Percentiles rank a stretch among this genome's conserved stretches.
Conservation (phyloP, 2,888 invertebrate species). For the Litoditis marina region DNA sequence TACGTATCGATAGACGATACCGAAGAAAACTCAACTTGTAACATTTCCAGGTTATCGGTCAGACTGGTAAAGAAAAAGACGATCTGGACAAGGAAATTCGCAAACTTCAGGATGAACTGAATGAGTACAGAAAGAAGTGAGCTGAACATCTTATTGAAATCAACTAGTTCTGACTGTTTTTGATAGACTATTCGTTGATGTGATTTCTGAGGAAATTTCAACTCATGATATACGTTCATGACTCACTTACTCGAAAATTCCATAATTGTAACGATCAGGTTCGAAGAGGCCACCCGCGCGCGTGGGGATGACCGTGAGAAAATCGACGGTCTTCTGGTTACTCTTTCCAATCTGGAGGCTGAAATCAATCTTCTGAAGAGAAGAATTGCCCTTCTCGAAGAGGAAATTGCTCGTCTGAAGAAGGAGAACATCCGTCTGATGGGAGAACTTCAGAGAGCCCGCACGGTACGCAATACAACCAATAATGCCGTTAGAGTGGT, state of each 20-base stretch:
- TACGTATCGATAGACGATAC: no score
- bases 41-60: slow-evolving; percentile 14
- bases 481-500: no score
- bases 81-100: slow-evolving; percentile 39
- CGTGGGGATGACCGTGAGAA: slow-evolving; percentile 62
- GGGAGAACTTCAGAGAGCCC: slow-evolving; percentile 33
- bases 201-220: no score
- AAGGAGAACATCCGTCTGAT: slow-evolving; percentile 63
- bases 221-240: no score
- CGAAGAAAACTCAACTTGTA: no score
- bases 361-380: slow-evolving; percentile 64
- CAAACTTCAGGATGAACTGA: slow-evolving; percentile 44
- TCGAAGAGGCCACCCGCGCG: slow-evolving; percentile 57
- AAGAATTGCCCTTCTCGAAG: slow-evolving; percentile 59
- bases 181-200: no score
- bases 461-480: no score
- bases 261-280: no score
- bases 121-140: slow-evolving; percentile 47
- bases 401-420: slow-evolving; percentile 62
- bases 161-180: no score
- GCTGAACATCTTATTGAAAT: no score
- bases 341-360: slow-evolving; percentile 64
- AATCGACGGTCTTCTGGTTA: slow-evolving; percentile 64
- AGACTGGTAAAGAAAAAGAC: slow-evolving; percentile 31
- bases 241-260: no score